Evolutionary conservation across 2,113 vertebrate species (phyloP).

Genomic region (Cheirogaleus medius): DNA sequence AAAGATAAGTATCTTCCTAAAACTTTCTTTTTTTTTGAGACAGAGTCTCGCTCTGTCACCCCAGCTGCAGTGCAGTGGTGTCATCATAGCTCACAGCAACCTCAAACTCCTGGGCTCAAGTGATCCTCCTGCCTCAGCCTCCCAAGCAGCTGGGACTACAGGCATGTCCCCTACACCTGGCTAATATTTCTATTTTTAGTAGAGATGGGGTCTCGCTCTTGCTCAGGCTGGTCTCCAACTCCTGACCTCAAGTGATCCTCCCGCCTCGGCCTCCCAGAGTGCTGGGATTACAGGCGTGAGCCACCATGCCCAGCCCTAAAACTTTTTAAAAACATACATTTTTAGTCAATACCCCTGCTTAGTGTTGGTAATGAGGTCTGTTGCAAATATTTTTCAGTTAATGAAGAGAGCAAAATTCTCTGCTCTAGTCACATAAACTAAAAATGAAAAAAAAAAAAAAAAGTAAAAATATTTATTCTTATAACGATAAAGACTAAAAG

Average conservation of each 20-base stretch:
- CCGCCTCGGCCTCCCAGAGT: no score
- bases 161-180: no score
- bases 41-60: neutral
- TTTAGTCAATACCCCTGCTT: neutral
- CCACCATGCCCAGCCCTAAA: no score
- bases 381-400: neutral
- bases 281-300: no score
- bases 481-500: neutral
- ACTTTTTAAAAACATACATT: neutral
- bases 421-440: neutral
- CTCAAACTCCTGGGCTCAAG: neutral
- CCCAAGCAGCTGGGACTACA: neutral
- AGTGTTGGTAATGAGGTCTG: neutral
- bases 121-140: neutral
- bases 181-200: no score
- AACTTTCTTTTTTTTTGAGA: neutral
- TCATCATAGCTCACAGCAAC: neutral
- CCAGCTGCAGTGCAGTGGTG: neutral
- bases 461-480: neutral
- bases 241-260: no score
- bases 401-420: neutral
- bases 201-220: no score
- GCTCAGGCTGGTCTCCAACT: no score
- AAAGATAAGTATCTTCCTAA: neutral
- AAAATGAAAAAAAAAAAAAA: neutral